These are phyloP conservation scores for Sus cebifrons DNA, from an alignment of 2,797 vertebrate genomes.

Conservation along the genomic window DNA sequence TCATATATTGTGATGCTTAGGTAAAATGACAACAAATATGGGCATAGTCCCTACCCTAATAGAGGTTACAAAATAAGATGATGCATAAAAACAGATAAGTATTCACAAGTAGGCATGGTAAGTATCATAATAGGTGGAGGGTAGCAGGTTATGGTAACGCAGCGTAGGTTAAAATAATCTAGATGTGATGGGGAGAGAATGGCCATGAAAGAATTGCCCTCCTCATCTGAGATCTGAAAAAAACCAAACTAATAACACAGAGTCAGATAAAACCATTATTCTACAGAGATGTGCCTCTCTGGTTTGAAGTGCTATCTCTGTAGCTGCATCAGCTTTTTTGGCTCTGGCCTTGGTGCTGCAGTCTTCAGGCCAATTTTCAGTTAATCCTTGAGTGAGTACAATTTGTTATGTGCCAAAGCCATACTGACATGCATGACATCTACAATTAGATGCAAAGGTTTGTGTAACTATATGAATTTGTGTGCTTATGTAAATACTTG, in stretches of 20 bases:
- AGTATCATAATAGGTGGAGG: background rate
- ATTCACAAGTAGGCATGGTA: background rate
- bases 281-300: background rate
- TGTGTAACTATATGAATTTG: background rate
- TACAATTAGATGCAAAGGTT: background rate
- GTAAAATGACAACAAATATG: background rate
- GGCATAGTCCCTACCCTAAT: background rate
- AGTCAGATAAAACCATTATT: background rate
- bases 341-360: background rate
- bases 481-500: slow-evolving; percentile 8
- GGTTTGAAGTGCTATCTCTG: background rate
- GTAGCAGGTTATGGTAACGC: too few species aligned
- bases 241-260: background rate
- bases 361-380: background rate
- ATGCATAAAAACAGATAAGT: background rate
- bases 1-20: background rate
- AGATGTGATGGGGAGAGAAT: background rate
- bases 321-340: background rate
- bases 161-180: background rate
- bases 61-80: background rate
- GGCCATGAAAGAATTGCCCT: background rate
- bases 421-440: background rate
- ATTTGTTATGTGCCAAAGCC: background rate
- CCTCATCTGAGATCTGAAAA: background rate
- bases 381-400: background rate